Evolutionary conservation across 2,888 invertebrate species (phyloP).

Genomic region (Hypolimnas misippus): DNA sequence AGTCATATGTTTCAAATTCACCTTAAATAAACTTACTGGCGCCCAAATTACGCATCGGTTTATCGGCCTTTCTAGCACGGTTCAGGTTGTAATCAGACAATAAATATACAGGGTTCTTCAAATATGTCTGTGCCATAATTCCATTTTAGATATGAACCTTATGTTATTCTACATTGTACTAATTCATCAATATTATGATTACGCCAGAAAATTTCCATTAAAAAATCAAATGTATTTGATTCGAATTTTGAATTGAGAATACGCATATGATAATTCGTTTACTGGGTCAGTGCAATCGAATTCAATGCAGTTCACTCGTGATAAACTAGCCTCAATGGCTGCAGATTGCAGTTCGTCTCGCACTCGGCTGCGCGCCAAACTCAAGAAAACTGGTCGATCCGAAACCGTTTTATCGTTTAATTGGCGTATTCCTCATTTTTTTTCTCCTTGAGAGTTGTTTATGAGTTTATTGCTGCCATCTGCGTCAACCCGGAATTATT

Average conservation of each 20-base stretch:
- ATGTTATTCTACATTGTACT: background rate
- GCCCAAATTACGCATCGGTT: conserved; percentile 6
- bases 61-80: conserved; percentile 14
- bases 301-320: conserved; percentile 51
- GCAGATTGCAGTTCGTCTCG: conserved; percentile 53
- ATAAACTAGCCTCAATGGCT: conserved; percentile 55
- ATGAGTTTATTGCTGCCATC: conserved; percentile 33
- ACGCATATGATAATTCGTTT: conserved; percentile 53
- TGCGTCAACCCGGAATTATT: conserved; percentile 35
- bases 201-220: no score
- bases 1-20: conserved; percentile 6
- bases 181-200: no score
- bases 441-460: conserved; percentile 24
- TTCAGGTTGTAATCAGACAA: background rate
- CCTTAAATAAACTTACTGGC: conserved; percentile 3
- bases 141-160: background rate
- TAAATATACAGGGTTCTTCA: conserved; percentile 11
- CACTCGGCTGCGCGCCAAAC: conserved; percentile 62
- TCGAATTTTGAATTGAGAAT: no score
- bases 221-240: no score
- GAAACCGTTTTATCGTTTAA: conserved; percentile 31
- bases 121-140: conserved; percentile 2
- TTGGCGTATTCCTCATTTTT: conserved; percentile 32
- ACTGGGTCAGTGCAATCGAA: conserved; percentile 62
- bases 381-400: conserved; percentile 49